phyloP scores from a whole-genome alignment of 2,888 invertebrate species.

The Oxytorus armatus region DNA sequence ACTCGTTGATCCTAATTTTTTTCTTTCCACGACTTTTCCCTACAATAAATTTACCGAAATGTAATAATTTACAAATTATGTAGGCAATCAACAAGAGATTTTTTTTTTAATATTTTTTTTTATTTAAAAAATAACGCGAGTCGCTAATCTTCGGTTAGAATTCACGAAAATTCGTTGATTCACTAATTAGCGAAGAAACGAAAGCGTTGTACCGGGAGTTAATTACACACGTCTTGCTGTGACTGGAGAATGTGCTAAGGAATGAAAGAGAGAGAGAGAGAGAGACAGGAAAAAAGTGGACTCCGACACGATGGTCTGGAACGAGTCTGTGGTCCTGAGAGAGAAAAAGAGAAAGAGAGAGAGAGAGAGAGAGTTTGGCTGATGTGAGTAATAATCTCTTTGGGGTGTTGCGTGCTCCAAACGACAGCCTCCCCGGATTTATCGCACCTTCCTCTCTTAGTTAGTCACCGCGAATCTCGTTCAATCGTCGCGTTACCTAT shows the following conservation, averaged over 20 bases:
- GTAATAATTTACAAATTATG: too few species aligned
- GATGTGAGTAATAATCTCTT: slow-evolving; percentile 81
- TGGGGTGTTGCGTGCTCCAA: slow-evolving; percentile 78
- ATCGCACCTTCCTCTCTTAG: too few species aligned
- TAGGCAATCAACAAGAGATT: too few species aligned
- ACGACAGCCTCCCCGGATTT: too few species aligned
- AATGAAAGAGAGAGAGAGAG: slow-evolving; percentile 49
- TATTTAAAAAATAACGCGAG: too few species aligned
- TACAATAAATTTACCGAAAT: too few species aligned
- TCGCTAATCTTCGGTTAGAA: too few species aligned
- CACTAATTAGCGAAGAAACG: slow-evolving; percentile 27
- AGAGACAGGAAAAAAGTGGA: slow-evolving; percentile 47
- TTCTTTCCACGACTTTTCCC: too few species aligned
- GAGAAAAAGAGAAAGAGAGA: too few species aligned
- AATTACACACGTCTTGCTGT: slow-evolving; percentile 22
- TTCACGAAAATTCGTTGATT: not conserved
- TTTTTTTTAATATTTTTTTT: too few species aligned
- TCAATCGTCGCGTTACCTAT: slow-evolving; percentile 18
- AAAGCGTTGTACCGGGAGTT: slow-evolving; percentile 27
- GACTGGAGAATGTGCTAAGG: slow-evolving; percentile 9
- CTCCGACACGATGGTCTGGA: slow-evolving; percentile 55
- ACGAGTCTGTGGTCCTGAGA: slow-evolving; percentile 70
- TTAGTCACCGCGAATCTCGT: too few species aligned
- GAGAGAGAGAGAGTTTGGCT: slow-evolving; percentile 70
- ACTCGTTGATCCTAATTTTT: too few species aligned